phyloP scores from a whole-genome alignment of 1,140 invertebrate genomes.

The Drosophila parvula region DNA sequence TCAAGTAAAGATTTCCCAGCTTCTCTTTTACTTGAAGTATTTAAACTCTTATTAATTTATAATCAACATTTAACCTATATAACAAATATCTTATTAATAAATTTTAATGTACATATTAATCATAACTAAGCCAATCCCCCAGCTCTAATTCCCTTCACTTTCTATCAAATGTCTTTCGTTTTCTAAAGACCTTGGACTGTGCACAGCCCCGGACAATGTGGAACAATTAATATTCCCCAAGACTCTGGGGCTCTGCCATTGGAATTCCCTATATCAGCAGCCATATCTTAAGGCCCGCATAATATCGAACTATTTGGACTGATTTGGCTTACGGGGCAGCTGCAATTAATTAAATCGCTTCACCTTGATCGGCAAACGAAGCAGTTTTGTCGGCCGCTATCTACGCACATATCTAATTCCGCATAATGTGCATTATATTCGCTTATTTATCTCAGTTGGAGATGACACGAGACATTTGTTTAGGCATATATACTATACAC shows the following conservation, averaged over 20 bases:
- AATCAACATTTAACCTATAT: not conserved
- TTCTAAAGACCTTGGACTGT: constrained; percentile 39
- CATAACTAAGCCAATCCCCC: constrained; percentile 1
- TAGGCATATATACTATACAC: constrained; percentile 41
- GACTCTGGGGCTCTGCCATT: constrained; percentile 7
- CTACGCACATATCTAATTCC: constrained; percentile 71
- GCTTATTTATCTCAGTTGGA: constrained; percentile 58
- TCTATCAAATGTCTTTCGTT: constrained; percentile 37
- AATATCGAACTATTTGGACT: constrained; percentile 14
- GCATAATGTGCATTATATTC: constrained; percentile 62
- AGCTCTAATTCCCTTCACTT: constrained; percentile 31
- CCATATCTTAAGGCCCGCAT: constrained; percentile 43
- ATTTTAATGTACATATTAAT: constrained; percentile 15
- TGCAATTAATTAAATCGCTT: constrained; percentile 68
- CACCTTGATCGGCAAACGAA: constrained; percentile 69
- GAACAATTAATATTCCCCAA: constrained; percentile 43
- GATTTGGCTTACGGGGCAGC: constrained; percentile 51
- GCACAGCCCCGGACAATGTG: constrained; percentile 28
- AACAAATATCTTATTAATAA: not conserved
- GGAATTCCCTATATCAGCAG: constrained; percentile 38
- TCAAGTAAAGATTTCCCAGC: not conserved
- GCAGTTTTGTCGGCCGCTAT: constrained; percentile 49
- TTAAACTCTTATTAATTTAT: not conserved
- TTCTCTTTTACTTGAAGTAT: not conserved
- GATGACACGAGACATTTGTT: constrained; percentile 56